These are phyloP conservation scores for Platorchestia sp. DNA, from an alignment of 1,140 invertebrate genomes.

Conservation along the genomic window DNA sequence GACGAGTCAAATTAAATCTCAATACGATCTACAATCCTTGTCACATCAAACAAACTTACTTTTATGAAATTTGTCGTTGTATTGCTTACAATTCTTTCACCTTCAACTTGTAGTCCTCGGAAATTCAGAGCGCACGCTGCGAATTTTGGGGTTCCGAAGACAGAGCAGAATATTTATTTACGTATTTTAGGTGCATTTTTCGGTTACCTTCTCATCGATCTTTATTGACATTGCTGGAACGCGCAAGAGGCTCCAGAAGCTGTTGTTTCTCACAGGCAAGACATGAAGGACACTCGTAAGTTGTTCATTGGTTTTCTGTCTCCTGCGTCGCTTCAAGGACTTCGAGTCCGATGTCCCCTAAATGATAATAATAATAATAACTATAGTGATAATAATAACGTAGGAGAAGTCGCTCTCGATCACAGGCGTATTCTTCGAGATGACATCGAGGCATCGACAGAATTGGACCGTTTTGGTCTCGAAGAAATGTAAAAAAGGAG, in stretches of 20 bases:
- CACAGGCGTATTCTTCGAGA: conserved; percentile 8
- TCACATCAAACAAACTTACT: background rate
- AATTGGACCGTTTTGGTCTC: background rate
- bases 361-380: background rate
- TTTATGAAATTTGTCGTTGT: background rate
- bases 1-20: background rate
- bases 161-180: background rate
- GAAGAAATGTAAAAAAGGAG: background rate
- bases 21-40: background rate
- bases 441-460: conserved; percentile 6
- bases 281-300: conserved; percentile 30
- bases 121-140: background rate
- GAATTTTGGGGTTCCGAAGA: background rate
- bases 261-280: conserved; percentile 11
- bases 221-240: conserved; percentile 20
- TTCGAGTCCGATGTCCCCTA: conserved; percentile 10
- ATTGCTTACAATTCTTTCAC: background rate
- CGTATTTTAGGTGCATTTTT: background rate
- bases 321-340: conserved; percentile 1
- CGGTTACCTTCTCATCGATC: conserved; percentile 32
- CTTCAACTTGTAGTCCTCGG: background rate
- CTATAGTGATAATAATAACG: background rate
- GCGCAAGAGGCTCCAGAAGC: background rate
- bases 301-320: conserved; percentile 50
- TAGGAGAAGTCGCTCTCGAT: conserved; percentile 23